Evolutionary conservation across 2,797 vertebrate species (phyloP).

Genomic region (Steatocranus sp.): DNA sequence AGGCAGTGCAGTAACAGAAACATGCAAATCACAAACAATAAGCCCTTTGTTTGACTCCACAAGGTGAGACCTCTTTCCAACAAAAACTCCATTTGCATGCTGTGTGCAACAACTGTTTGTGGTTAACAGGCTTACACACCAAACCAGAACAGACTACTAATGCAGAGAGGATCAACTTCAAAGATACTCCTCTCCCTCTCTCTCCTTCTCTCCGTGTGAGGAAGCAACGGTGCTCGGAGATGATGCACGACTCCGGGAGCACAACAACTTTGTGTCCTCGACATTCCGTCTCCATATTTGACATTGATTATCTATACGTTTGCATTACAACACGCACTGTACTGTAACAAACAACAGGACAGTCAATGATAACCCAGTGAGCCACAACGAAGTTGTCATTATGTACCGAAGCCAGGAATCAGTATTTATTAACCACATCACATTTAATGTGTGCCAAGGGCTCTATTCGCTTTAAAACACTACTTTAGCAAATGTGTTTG

Average conservation of each 20-base stretch:
- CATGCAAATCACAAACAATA: slow-evolving; percentile 2
- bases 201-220: not conserved
- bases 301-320: slow-evolving; percentile 16
- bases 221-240: not conserved
- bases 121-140: slow-evolving; percentile 29
- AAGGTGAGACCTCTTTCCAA: slow-evolving; percentile 27
- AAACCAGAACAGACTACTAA: slow-evolving; percentile 36
- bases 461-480: not conserved
- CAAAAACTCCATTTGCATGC: slow-evolving; percentile 37
- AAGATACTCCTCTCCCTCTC: slow-evolving; percentile 7
- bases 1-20: not conserved
- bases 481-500: not conserved
- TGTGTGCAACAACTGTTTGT: slow-evolving; percentile 35
- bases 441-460: not conserved
- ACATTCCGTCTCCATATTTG: slow-evolving; percentile 15
- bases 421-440: not conserved
- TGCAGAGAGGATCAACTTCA: slow-evolving; percentile 32
- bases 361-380: slow-evolving; percentile 25
- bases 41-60: slow-evolving; percentile 9
- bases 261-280: slow-evolving; percentile 9
- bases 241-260: slow-evolving; percentile 2
- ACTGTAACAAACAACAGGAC: slow-evolving; percentile 26
- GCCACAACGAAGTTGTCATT: slow-evolving; percentile 18
- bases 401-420: slow-evolving; percentile 2
- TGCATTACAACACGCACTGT: not conserved